phyloP scores from a whole-genome alignment of 2,888 invertebrate genomes.

The Apodemia duryi region DNA sequence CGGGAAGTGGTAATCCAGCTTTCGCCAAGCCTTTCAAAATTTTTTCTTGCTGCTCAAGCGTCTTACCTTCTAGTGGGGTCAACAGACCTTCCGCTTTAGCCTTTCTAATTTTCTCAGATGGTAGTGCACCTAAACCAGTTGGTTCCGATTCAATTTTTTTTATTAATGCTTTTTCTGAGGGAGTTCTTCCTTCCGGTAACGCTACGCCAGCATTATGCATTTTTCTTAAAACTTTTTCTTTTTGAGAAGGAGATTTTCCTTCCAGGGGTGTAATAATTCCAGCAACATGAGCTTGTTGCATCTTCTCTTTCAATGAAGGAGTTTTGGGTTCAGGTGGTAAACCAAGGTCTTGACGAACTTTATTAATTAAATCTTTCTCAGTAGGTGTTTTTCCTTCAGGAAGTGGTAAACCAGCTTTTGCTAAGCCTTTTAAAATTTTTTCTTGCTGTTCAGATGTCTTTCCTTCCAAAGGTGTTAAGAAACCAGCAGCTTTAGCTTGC shows the following conservation, averaged over 20 bases:
- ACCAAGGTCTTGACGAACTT: constrained; percentile 37
- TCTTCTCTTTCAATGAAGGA: constrained; percentile 26
- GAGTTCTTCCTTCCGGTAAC: no score
- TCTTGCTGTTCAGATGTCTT: constrained; percentile 37
- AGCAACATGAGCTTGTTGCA: constrained; percentile 21
- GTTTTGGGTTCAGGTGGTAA: constrained; percentile 36
- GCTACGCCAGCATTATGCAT: no score
- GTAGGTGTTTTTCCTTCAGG: constrained; percentile 39
- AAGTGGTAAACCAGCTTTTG: constrained; percentile 34
- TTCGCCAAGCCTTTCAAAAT: constrained; percentile 33
- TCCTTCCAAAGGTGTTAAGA: constrained; percentile 30
- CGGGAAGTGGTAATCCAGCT: constrained; percentile 36
- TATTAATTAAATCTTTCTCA: constrained; percentile 36
- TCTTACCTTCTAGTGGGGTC: constrained; percentile 35
- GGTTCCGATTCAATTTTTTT: no score
- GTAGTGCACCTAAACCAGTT: no score
- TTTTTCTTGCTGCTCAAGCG: constrained; percentile 35
- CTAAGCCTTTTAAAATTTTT: constrained; percentile 30
- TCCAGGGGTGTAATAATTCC: no score
- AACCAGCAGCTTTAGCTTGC: constrained; percentile 29
- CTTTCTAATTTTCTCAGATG: neutral
- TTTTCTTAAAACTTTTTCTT: no score
- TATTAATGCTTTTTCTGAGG: no score
- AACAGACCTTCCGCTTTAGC: constrained; percentile 32
- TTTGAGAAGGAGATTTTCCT: no score